Evolutionary conservation across 37 sponge, comb jelly and placozoan genomes (phyloP), one percentile per base, ranked within the genome.

Genomic region (Petrosia ficiformis): DNA sequence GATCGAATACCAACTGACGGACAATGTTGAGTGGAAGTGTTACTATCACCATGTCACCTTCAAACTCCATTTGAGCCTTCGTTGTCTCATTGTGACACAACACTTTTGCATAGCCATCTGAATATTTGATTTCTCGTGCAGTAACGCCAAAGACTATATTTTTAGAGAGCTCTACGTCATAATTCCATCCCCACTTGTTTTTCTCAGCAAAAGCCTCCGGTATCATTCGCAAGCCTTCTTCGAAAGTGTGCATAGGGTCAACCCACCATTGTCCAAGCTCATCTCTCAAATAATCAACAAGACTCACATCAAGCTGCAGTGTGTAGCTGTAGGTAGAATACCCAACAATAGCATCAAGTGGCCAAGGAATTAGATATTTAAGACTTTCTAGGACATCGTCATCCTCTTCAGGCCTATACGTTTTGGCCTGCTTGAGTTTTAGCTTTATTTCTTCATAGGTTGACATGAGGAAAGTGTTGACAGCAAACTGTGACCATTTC

Each of bases 341-440:
- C 6, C 75, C 89, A 31, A 39, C 59, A 32, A 82, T 68, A 24
- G 89, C 89, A 43, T 36, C 79, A 19, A 78, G 64, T 25, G 89
- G 79, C 89, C 89, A 88, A 48, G 83, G 79, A 38, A 88, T 57
- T 41, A 88, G 83, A 2, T 69, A 0, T 21, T 59, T 57, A 8
- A 82, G 69, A 36, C 38, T 65, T 24, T 82, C 44, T 24, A 82
- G 76, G 42, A 26, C 16, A 8, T 72, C 31, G 32, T 8, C 65
- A 28, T 43, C 54, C 29, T 36, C 78, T 41, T 38, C 78, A 41
- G 8, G 28, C 30, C 22, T 26, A 32, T 1, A 31, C 24, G 37
- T 30, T 1, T 39, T 32, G 21, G 8, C 14, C 33, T 39, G n/a
- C n/a, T n/a, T n/a, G n/a, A n/a, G n/a, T n/a, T n/a, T n/a, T n/a